Evolutionary conservation across 2,113 vertebrate species (phyloP), one percentile per base, ranked within the genome.

Genomic region (Cephalophus harveyi): DNA sequence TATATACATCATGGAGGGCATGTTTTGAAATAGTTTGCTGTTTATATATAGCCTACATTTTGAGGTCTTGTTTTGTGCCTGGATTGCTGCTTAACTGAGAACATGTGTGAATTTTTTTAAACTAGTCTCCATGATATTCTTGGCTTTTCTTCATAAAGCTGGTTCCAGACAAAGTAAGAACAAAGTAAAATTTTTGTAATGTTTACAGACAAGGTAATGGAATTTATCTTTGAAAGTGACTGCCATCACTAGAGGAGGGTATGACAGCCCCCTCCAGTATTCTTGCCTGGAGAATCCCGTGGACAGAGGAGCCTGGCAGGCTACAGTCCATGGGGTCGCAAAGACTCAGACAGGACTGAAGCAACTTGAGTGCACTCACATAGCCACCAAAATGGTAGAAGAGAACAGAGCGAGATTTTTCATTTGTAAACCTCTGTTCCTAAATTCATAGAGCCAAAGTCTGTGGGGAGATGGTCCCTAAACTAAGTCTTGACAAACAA

Each of bases 121-220:
- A 33, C 9, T 81, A 21, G 30, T 87, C 27, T 48, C 40, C 27
- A 23, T 93, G 25, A 28, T 64, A 21, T 48, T 83, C 17, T 96
- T 97, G 74, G 15, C 27, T 87, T 95, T 94, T 93, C 60, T 83
- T 60, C 7, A 12, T 96, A 87, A 87, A 87, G 14, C 67, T 93
- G 28, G 52, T 67, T 90, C n/a, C 11, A 87, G 48, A 78, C 46
- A 79, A 71, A 74, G 59, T 52, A 43, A 59, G 94, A 60, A 43
- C 21, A 87, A 92, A 82, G 60, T 59, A 43, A 92, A 76, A 28
- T 59, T 19, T 30, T 14, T 30, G 2, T 97, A 55, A 83, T 87
- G 13, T 57, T 82, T 95, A 54, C 7, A 90, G 81, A 64, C 13
- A 87, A 59, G n/a, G 43, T 57, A 60, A 62, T 71, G 50, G 60